Base-by-base conservation (phyloP, 1,140 invertebrate species). In the Contarinia nasturtii region DNA sequence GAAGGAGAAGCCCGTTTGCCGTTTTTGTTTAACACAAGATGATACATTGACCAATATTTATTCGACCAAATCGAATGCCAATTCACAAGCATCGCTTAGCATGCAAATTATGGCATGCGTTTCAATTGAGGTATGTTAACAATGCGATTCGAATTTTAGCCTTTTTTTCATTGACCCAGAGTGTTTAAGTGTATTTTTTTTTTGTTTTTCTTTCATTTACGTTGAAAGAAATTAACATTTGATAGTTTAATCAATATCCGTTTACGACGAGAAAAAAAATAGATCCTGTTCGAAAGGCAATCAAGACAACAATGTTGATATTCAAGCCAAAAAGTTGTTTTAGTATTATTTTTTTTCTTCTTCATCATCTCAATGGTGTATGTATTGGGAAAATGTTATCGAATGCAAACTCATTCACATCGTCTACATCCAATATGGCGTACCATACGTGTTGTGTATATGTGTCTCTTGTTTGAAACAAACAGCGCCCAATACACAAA, bases 81-180 rank as follows among this genome's bases (percentile, higher is more conserved):
- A 69, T 55, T 67, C 70, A 48, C 64, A 63, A 47, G 71, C 79
- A 44, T 73, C 78, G 50, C 64, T 84, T 53, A 67, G 73, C 37
- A 57, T 82, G 53, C 79, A 82, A 65, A 77, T 82, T 55, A 77
- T 83, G 73, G 76, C 80, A 33, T 80, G 77, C 55, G 71, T 79
- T 50, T 71, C 77, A 41, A 75, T 82, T 48, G 81, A 84, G 77
- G 80, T 82, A 74, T 67, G 15, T 43, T 18, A 20, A 18, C 17
- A 18, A 18, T 2, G 14, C 11, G 41, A 18, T 5, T 43, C 2
- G 20, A 7, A 19, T 20, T 17, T 18, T 14, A 15, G 41, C 20
- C 15, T 43, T 5, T 2, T 43, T 19, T 15, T 2, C 14, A 18
- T 14, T n/a, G n/a, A n/a, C n/a, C n/a, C n/a, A n/a, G n/a, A n/a